Base-by-base conservation (phyloP, 2,113 vertebrate species). In the Engraulis encrasicolus region DNA sequence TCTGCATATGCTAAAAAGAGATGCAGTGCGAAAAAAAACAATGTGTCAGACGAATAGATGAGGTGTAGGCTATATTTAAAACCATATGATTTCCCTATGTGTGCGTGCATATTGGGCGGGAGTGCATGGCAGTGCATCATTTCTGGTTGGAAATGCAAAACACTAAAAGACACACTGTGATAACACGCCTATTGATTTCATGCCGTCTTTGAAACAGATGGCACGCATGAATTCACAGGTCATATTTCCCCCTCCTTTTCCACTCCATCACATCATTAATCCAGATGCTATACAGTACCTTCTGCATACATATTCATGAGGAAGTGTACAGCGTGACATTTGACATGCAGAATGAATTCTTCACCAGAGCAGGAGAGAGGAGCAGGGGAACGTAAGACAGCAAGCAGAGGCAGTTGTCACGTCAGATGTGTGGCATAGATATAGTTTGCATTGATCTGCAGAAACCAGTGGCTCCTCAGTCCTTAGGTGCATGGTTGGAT, bases 121-220 rank as follows among this genome's bases (percentile, higher is more conserved):
- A 5, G 3, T 7, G 31, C 9, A 23, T 9, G 27, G 6, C 58
- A 31, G 6, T 6, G 3, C 20, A 61, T 61, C 58, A 61, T 20
- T 23, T 12, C 58, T 66, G 0, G 23, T 66, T 66, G 58, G 58
- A 66, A 31, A 66, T 66, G 58, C 58, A 66, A 66, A 66, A 27
- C 27, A 31, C 9, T 45, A 27, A 66, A 66, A 61, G 20, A 23
- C n/a, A 27, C 58, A 61, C 58, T 61, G 58, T 61, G 58, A 27
- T 61, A 66, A 66, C 58, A 27, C 31, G 58, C 23, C 27, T 66
- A 66, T 66, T 66, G 58, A 23, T 66, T 66, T 66, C 1, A 31
- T n/a, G 31, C 23, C 31, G 58, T 66, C 58, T 66, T 66, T 66
- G 58, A 66, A 66, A 66, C 58, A 66, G 58, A 66, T 66, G 58